phyloP scores from a whole-genome alignment of 2,888 invertebrate genomes.

The Clostera curtula region DNA sequence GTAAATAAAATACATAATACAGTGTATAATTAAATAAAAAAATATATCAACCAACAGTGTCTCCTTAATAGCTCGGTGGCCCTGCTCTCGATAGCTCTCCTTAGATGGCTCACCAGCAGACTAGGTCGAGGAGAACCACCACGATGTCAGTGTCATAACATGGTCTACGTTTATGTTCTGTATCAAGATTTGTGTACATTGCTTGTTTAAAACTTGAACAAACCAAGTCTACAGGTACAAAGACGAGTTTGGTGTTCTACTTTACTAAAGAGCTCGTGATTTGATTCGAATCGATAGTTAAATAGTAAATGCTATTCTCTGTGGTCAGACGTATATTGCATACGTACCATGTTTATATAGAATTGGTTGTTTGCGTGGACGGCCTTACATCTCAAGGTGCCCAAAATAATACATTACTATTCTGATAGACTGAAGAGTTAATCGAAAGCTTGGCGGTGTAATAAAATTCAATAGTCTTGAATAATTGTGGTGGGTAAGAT shows the following conservation, averaged over 20 bases:
- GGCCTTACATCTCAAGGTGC: slow-evolving; percentile 42
- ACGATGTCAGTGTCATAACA: slow-evolving; percentile 65
- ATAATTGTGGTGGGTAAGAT: too few species aligned
- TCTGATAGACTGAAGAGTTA: not conserved
- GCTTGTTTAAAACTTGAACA: slow-evolving; percentile 24
- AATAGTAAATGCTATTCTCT: slow-evolving; percentile 35
- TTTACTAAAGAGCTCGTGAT: slow-evolving; percentile 8
- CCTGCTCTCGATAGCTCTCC: slow-evolving; percentile 73
- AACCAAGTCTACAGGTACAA: slow-evolving; percentile 11
- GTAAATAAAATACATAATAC: too few species aligned
- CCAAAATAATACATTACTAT: slow-evolving; percentile 26
- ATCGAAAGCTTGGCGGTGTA: not conserved
- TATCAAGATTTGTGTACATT: slow-evolving; percentile 29
- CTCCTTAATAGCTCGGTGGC: slow-evolving; percentile 64
- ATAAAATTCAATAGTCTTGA: too few species aligned
- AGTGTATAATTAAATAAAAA: slow-evolving; percentile 14
- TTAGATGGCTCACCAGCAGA: slow-evolving; percentile 71
- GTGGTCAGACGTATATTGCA: slow-evolving; percentile 53
- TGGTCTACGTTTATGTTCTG: slow-evolving; percentile 34
- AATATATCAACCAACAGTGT: slow-evolving; percentile 48
- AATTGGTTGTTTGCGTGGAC: slow-evolving; percentile 43
- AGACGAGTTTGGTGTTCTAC: slow-evolving; percentile 9
- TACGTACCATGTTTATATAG: slow-evolving; percentile 39
- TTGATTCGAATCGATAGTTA: slow-evolving; percentile 6
- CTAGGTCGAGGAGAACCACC: slow-evolving; percentile 72